Base-by-base conservation (phyloP, 2,113 vertebrate genomes). In the Sclerurus mexicanus region DNA sequence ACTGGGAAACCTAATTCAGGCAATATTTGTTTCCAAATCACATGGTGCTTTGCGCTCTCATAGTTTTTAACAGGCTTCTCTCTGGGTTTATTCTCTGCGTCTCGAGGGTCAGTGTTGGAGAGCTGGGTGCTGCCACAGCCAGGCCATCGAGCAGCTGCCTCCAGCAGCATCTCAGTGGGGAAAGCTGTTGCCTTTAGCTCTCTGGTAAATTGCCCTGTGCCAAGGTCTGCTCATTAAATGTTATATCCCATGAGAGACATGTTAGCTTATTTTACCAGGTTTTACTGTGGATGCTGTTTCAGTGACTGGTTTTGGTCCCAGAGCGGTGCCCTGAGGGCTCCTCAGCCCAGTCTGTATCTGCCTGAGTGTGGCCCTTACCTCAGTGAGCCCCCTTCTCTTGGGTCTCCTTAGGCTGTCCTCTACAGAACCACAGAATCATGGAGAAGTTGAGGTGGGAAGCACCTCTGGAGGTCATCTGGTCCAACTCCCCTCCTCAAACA, bases 21-120 rank as follows among this genome's bases (percentile, higher is more conserved):
- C 75, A 76, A 25, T 56, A 56, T 60, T 91, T 83, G 52, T 93
- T 96, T 93, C 75, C 44, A 53, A 37, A 49, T 76, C 46, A 63
- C 3, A 3, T 71, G 16, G 59, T 62, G 44, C 82, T 87, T 79
- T 5, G 5, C 49, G 46, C 35, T 73, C 37, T 44, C 42, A 35
- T 58, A 68, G 47, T 64, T 66, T 89, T 71, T 25, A 85, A 33
- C 31, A 14, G 5, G 33, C 14, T 93, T n/a, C 63, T 78, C 8
- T 6, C 49, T 52, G 78, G n/a, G 24, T 88, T 94, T 89, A 59
- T 40, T 62, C 13, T 53, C 31, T 42, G 33, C 3, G 8, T 92
- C 89, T 64, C 60, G 42, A 58, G 77, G 47, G 37, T 20, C 31
- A 16, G 24, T 3, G 9, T 11, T 25, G 42, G 49, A 74, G 49